phyloP scores from a whole-genome alignment of 2,888 invertebrate genomes.

The Aphidius colemani region DNA sequence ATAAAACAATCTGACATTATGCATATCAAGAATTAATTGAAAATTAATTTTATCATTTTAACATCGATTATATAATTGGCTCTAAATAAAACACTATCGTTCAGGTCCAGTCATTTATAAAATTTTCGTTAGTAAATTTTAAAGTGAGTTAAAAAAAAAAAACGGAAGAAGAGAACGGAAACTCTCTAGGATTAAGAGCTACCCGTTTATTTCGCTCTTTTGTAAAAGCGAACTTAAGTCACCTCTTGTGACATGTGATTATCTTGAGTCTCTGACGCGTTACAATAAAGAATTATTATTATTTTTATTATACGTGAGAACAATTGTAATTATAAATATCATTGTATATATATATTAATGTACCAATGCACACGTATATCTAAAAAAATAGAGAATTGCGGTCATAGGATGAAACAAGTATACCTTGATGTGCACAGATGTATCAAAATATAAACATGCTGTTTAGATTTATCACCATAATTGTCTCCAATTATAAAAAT shows the following conservation, averaged over 20 bases:
- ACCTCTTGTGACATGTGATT: conserved; percentile 29
- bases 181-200: conserved; percentile 20
- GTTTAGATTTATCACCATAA: no score
- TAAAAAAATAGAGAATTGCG: conserved; percentile 11
- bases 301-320: conserved; percentile 39
- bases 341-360: conserved; percentile 25
- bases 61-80: no score
- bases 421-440: no score
- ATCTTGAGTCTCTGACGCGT: conserved; percentile 26
- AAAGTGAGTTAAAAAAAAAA: not conserved
- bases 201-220: conserved; percentile 14
- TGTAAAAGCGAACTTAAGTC: conserved; percentile 25
- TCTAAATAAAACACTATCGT: no score
- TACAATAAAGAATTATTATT: conserved; percentile 34
- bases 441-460: no score
- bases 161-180: conserved; percentile 11
- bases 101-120: no score
- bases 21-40: no score
- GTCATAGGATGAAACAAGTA: not conserved
- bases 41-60: no score
- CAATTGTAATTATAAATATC: conserved; percentile 42
- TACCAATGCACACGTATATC: conserved; percentile 28
- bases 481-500: no score
- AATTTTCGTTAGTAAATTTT: not conserved
- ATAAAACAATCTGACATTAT: no score